Evolutionary conservation across 2,888 invertebrate species (phyloP), one percentile per base, ranked within the genome.

Genomic region (Catocala fraxini): DNA sequence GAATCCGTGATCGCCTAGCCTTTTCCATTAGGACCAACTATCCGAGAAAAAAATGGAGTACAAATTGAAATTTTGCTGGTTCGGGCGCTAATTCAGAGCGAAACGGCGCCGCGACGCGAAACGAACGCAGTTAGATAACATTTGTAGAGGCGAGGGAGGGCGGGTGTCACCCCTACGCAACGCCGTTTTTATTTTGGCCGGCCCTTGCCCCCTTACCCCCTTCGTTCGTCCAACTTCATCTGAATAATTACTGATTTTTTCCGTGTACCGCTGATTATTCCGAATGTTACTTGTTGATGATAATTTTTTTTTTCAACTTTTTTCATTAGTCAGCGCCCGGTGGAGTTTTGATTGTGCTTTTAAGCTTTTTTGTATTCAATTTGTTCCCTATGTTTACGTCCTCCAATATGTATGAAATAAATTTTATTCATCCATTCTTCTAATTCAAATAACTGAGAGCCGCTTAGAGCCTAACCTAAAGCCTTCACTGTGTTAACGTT

Each of bases 181-280:
- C 91, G 89, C 89, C 92, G 92, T 94, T 94, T 94, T 94, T 93
- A 93, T 94, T 94, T 94, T 90, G 92, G 90, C 91, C 92, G 90
- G 91, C 92, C 93, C 92, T 90, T 92, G 87, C 91, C 92, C 92
- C 91, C 91, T 87, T 85, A 88, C 90, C 93, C 92, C 93, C 93
- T 88, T 91, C 91, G 89, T 82, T 91, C 92, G 93, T 93, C 93
- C 93, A 92, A 94, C 94, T 93, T 94, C 93, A 94, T 94, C 94
- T 93, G 94, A 94, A 94, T 94, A 94, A 94, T 94, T 94, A 94
- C 93, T 93, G 93, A 93, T 94, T 93, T 94, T 90, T 94, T 93
- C 91, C 92, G 92, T 93, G 93, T 93, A 91, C 93, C 92, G 90
- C 94, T 94, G 93, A 94, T 94, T 93, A 94, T 93, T 91, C 93